These are phyloP conservation scores for Musca domestica DNA, from an alignment of 1,140 invertebrate genomes.

Conservation along the genomic window DNA sequence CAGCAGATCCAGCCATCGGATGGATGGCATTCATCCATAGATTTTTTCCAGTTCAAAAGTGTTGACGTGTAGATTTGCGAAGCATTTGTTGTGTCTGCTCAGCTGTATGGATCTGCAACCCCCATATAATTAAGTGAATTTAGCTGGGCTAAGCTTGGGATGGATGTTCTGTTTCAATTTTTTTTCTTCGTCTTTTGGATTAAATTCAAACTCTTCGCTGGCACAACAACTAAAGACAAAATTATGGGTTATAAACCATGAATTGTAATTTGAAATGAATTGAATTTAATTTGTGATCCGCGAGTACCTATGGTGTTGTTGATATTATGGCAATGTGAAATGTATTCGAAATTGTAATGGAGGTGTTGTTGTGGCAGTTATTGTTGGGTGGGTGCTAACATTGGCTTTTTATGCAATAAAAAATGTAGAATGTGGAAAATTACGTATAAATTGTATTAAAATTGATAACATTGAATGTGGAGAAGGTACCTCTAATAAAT, in stretches of 20 bases:
- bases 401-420: too few relatives aligned
- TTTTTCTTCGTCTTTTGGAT: neutral
- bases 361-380: neutral
- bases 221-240: neutral
- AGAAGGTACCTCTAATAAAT: too few relatives aligned
- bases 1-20: too few relatives aligned
- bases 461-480: too few relatives aligned
- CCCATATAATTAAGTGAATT: too few relatives aligned
- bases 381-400: too few relatives aligned
- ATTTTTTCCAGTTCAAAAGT: slow-evolving; percentile 13
- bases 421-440: too few relatives aligned
- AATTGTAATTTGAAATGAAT: slow-evolving; percentile 8
- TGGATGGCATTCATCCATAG: neutral
- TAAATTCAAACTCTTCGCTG: neutral
- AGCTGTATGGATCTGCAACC: too few relatives aligned
- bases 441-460: too few relatives aligned
- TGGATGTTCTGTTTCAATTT: neutral
- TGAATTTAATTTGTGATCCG: slow-evolving; percentile 5
- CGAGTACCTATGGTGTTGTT: neutral
- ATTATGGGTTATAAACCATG: neutral
- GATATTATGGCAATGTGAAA: neutral
- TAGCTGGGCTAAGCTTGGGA: too few relatives aligned
- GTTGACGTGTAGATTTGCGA: slow-evolving; percentile 20
- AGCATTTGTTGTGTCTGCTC: neutral
- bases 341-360: neutral